phyloP scores from a whole-genome alignment of 37 sponge, comb jelly and placozoan species.

The Amphimedon queenslandica region DNA sequence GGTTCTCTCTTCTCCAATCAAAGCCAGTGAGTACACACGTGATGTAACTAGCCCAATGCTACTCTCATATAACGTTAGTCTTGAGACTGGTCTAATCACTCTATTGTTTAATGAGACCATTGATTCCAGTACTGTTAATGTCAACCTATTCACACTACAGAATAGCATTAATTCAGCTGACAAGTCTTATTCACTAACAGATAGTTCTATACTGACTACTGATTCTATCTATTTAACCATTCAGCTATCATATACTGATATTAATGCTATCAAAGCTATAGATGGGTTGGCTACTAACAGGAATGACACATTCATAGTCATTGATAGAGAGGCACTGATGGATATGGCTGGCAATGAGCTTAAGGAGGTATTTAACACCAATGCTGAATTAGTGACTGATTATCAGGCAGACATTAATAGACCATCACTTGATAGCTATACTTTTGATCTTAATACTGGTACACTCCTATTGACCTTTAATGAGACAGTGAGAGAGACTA shows the following conservation, averaged over 20 bases:
- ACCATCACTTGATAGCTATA: constrained; percentile 60
- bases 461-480: constrained; percentile 62
- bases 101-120: constrained; percentile 84
- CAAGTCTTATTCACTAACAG: constrained; percentile 40
- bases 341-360: constrained; percentile 81
- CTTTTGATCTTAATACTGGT: constrained; percentile 72
- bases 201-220: constrained; percentile 36
- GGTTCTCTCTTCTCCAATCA: constrained; percentile 18
- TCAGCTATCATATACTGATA: constrained; percentile 60
- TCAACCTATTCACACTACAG: constrained; percentile 71
- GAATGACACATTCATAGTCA: constrained; percentile 55
- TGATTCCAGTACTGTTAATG: constrained; percentile 70
- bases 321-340: constrained; percentile 60
- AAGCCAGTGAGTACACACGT: constrained; percentile 8
- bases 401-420: constrained; percentile 43
- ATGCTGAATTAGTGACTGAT: constrained; percentile 37
- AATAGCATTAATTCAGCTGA: constrained; percentile 51
- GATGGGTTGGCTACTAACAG: constrained; percentile 50
- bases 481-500: constrained; percentile 71
- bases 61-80: constrained; percentile 44
- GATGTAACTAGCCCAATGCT: constrained; percentile 72
- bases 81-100: constrained; percentile 38
- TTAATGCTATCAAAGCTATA: constrained; percentile 75
- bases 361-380: constrained; percentile 25
- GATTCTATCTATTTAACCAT: constrained; percentile 61